These are phyloP conservation scores for Megaleporinus macrocephalus DNA, from an alignment of 2,113 vertebrate genomes.

Conservation along the genomic window DNA sequence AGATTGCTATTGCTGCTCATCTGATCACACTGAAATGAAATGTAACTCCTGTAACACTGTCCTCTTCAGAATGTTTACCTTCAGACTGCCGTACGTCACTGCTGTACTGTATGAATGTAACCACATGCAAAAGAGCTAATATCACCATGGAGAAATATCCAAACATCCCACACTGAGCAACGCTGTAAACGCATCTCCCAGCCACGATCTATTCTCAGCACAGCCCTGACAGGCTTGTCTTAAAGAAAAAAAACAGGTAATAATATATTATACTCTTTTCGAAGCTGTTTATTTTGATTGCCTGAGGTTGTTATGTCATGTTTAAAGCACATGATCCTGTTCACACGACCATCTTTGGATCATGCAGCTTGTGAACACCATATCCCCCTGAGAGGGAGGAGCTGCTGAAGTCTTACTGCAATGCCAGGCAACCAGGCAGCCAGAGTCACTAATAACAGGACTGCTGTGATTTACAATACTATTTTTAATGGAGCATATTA, in stretches of 20 bases:
- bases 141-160: not conserved
- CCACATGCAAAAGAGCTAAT: not conserved
- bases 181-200: not conserved
- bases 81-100: not conserved
- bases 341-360: conserved; percentile 8
- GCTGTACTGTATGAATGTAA: not conserved
- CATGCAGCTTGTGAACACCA: not conserved
- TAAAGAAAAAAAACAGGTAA: not conserved
- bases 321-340: too few species aligned
- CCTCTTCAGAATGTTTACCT: not conserved
- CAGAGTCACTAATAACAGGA: conserved; percentile 19
- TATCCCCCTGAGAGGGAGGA: conserved; percentile 15
- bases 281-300: not conserved
- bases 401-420: conserved; percentile 1
- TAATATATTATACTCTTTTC: not conserved
- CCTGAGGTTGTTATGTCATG: conserved; percentile 1
- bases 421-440: conserved; percentile 5
- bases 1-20: not conserved
- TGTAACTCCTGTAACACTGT: not conserved
- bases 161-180: not conserved
- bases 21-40: not conserved
- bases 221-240: not conserved
- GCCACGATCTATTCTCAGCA: not conserved
- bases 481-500: not conserved
- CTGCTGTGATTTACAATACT: conserved; percentile 4